A percentile compares a stretch with the other conserved stretches of the same genome.
Evolutionary conservation across 1,140 invertebrate genomes (phyloP).

Genomic region (Drosophila pachea): DNA sequence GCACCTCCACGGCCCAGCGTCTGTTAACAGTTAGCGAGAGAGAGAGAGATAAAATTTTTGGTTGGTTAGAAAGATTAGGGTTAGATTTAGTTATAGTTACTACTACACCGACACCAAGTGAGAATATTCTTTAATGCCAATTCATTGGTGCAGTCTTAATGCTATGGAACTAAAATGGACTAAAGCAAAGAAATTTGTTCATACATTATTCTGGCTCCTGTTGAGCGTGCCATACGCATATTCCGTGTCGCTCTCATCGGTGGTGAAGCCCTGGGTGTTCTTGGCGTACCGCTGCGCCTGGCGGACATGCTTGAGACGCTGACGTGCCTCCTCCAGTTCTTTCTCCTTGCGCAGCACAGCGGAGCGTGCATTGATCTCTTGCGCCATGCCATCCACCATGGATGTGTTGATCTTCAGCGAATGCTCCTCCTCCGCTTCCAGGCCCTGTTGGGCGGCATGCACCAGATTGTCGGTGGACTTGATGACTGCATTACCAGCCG

Average conservation of each 20-base stretch:
- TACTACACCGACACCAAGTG: slow-evolving; percentile 47
- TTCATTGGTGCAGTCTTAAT: slow-evolving; percentile 42
- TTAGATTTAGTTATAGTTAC: slow-evolving; percentile 37
- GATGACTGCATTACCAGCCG: slow-evolving; percentile 98
- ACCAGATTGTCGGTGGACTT: slow-evolving; percentile 98
- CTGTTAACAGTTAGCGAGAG: slow-evolving; percentile 63
- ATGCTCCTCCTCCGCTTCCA: slow-evolving; percentile 94
- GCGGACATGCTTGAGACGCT: slow-evolving; percentile 90
- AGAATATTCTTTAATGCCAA: slow-evolving; percentile 48
- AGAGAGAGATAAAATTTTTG: slow-evolving; percentile 28
- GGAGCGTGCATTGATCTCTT: slow-evolving; percentile 92
- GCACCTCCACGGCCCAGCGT: slow-evolving; percentile 70
- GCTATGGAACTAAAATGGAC: neutral
- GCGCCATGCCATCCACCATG: slow-evolving; percentile 96
- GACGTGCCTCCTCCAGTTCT: slow-evolving; percentile 94
- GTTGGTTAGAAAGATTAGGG: slow-evolving; percentile 62
- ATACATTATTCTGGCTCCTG: slow-evolving; percentile 78
- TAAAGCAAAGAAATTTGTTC: slow-evolving; percentile 29
- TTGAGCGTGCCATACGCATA: slow-evolving; percentile 67
- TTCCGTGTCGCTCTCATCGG: slow-evolving; percentile 82
- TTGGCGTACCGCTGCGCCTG: slow-evolving; percentile 90
- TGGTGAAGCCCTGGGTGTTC: slow-evolving; percentile 80
- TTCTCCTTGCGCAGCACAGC: slow-evolving; percentile 95
- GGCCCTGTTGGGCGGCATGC: slow-evolving; percentile 93
- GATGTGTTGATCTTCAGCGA: slow-evolving; percentile 92